Conservation (phyloP, 1,140 invertebrate genomes). For the Brachionus sp. region DNA sequence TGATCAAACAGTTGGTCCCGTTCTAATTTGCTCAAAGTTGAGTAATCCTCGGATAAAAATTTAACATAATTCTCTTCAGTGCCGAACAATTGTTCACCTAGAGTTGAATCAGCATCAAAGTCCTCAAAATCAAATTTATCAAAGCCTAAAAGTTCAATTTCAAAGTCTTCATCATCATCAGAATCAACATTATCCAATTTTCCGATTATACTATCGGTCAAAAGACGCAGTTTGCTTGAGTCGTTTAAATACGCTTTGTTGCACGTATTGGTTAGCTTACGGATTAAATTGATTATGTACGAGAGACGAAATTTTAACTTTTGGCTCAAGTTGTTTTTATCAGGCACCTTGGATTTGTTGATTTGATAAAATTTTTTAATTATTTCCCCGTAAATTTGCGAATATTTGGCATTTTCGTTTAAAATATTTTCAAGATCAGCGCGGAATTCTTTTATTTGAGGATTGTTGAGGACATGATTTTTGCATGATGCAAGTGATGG, state of each 20-base stretch:
- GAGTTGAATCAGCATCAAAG: background rate
- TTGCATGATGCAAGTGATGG: background rate
- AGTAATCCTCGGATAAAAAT: background rate
- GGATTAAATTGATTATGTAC: background rate
- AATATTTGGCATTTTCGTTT: background rate
- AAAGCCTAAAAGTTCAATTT: slow-evolving; percentile 7
- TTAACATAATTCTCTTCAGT: background rate
- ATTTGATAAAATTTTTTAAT: background rate
- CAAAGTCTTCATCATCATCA: background rate
- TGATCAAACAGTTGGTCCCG: background rate
- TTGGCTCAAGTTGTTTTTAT: background rate
- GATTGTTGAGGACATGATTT: background rate
- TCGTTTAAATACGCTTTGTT: slow-evolving; percentile 12
- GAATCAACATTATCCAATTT: background rate
- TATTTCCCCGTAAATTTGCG: background rate
- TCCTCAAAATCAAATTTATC: slow-evolving; percentile 20
- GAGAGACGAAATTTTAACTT: background rate
- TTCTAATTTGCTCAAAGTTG: background rate
- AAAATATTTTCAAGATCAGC: background rate
- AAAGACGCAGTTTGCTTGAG: background rate
- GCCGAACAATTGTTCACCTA: background rate
- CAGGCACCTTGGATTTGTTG: background rate
- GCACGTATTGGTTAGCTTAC: slow-evolving; percentile 10
- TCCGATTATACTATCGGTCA: background rate
- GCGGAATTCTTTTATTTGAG: background rate